Evolutionary conservation across 2,888 invertebrate genomes (phyloP).

Genomic region (Drosophila seclusa): DNA sequence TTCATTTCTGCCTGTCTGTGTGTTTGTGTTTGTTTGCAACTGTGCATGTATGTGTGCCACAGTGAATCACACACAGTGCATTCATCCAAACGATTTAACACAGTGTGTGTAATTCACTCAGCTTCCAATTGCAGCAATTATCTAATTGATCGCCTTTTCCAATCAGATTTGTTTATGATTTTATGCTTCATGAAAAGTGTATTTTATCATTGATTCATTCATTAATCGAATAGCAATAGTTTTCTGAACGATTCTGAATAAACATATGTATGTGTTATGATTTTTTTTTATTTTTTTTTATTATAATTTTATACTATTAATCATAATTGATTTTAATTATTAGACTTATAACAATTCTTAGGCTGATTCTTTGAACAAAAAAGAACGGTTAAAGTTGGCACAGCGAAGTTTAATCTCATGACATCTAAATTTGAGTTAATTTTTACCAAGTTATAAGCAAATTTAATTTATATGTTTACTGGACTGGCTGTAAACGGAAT

Average conservation of each 20-base stretch:
- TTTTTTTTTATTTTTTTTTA: neutral
- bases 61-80: conserved; percentile 38
- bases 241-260: neutral
- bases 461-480: neutral
- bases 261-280: neutral
- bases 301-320: neutral
- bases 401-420: neutral
- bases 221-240: neutral
- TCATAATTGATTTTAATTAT: neutral
- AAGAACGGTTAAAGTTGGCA: neutral
- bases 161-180: neutral
- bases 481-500: no score
- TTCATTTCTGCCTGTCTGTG: conserved; percentile 20
- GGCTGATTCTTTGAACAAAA: neutral
- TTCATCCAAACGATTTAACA: conserved; percentile 25
- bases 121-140: conserved; percentile 20
- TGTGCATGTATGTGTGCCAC: conserved; percentile 4
- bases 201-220: neutral
- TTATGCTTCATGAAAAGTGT: neutral
- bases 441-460: no score
- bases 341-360: neutral
- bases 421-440: neutral
- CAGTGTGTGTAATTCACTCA: conserved; percentile 15
- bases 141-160: conserved; percentile 23
- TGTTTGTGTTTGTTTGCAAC: neutral